Evolutionary conservation across 1,140 invertebrate genomes (phyloP).

Genomic region (Oscheius sp.): DNA sequence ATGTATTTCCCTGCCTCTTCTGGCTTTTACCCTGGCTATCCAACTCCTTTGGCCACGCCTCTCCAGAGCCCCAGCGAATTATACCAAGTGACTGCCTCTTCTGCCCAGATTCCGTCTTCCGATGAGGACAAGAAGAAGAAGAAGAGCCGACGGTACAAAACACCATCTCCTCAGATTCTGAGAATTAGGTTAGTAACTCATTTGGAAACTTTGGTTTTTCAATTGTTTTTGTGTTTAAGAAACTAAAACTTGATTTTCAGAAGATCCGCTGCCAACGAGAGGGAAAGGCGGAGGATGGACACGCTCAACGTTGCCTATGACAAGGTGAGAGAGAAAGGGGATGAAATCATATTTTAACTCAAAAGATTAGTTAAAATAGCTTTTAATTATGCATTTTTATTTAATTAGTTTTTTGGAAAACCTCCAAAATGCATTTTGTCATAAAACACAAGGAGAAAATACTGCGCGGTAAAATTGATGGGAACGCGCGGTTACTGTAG

Average conservation of each 20-base stretch:
- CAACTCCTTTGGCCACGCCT: background rate
- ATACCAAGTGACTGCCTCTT: background rate
- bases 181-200: conserved; percentile 36
- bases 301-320: conserved; percentile 63
- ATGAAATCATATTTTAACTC: too few relatives aligned
- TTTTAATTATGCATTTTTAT: too few relatives aligned
- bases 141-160: conserved; percentile 41
- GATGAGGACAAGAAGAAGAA: conserved; percentile 2
- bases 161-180: conserved; percentile 40
- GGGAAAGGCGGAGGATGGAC: conserved; percentile 62
- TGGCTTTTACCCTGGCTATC: background rate
- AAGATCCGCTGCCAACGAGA: conserved; percentile 63
- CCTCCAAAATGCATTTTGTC: too few relatives aligned
- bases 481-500: too few relatives aligned
- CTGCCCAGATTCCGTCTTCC: background rate
- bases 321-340: conserved; percentile 19
- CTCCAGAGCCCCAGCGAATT: background rate
- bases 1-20: conserved; percentile 1
- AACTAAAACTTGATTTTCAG: conserved; percentile 53
- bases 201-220: background rate
- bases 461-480: too few relatives aligned
- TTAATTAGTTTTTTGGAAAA: too few relatives aligned
- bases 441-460: too few relatives aligned
- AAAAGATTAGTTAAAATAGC: too few relatives aligned
- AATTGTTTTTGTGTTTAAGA: background rate